Base-by-base conservation (phyloP, 2,797 vertebrate species). In the Argya squamiceps region DNA sequence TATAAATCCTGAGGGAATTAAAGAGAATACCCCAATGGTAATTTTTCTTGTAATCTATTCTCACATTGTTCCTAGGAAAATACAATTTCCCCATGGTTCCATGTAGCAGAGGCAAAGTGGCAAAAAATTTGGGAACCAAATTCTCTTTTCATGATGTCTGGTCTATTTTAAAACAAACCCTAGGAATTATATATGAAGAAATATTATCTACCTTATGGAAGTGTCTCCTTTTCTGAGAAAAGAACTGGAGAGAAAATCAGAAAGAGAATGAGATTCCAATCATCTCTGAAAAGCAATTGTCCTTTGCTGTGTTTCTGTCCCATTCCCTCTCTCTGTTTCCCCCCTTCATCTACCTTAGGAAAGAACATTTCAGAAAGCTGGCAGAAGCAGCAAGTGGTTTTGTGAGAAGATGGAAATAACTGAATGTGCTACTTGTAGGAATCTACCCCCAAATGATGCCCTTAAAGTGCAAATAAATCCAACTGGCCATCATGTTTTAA, bases 11-110 rank as follows among this genome's bases (percentile, higher is more conserved):
- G 89, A 95, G 77, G 92, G 81, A 96, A 96, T 94, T 94, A 89
- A 95, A 95, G 90, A 89, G 49, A 53, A 84, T 93, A 95, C 9
- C 12, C 63, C 56, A 82, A 58, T 19, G 10, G 49, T 87, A 49
- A 37, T 87, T 96, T 90, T 95, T 90, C 88, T 88, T 89, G 92
- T 89, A 90, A 93, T 95, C 85, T 88, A 53, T 94, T 92, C 41
- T 84, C 5, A 1, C 52, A 39, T 27, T 73, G 30, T 70, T 92
- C 34, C 41, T 67, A 68, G 37, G 59, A 90, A 84, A 87, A 67
- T 22, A 43, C 7, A 30, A 27, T 83, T 92, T 93, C 39, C 50
- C 62, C n/a, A 9, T 53, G 30, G 32, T n/a, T 91, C 49, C 18
- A 4, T 2, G 0, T 44, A 78, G 19, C 16, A 37, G 56, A 59